Evolutionary conservation across 2,797 vertebrate species (phyloP).

Genomic region (Diglossa cyanea): DNA sequence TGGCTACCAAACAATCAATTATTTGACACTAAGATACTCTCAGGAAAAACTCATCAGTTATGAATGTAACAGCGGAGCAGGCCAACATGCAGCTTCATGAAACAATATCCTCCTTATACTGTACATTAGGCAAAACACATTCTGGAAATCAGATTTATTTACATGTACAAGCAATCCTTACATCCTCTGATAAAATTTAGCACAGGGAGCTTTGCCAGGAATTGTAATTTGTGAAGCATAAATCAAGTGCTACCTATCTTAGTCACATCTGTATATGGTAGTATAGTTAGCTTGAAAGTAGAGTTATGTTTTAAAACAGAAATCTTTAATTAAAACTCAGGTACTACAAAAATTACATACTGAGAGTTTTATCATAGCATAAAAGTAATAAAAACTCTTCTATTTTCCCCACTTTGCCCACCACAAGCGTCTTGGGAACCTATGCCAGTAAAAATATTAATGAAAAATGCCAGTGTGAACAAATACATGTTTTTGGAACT

Average conservation of each 20-base stretch:
- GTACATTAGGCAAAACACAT: conserved; percentile 67
- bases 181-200: conserved; percentile 64
- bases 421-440: conserved; percentile 14
- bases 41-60: conserved; percentile 83
- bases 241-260: conserved; percentile 49
- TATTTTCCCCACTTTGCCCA: conserved; percentile 55
- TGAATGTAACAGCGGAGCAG: conserved; percentile 70
- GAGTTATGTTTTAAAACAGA: conserved; percentile 17
- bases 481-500: conserved; percentile 29
- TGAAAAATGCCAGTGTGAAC: conserved; percentile 63
- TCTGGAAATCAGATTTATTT: conserved; percentile 72
- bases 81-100: conserved; percentile 64
- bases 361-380: conserved; percentile 16
- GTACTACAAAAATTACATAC: neutral
- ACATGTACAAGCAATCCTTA: conserved; percentile 48
- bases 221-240: conserved; percentile 25
- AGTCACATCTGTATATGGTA: conserved; percentile 5
- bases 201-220: conserved; percentile 43
- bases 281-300: neutral
- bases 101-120: conserved; percentile 66
- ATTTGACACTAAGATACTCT: conserved; percentile 82
- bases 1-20: conserved; percentile 86
- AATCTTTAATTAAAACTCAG: conserved; percentile 44
- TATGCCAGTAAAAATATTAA: conserved; percentile 64
- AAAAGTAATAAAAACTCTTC: conserved; percentile 52